Percentiles rank a stretch among this genome's conserved stretches.
Evolutionary conservation across 35 echinoderm and acorn worm genomes (phyloP).

Genomic region (Acanthaster planci): DNA sequence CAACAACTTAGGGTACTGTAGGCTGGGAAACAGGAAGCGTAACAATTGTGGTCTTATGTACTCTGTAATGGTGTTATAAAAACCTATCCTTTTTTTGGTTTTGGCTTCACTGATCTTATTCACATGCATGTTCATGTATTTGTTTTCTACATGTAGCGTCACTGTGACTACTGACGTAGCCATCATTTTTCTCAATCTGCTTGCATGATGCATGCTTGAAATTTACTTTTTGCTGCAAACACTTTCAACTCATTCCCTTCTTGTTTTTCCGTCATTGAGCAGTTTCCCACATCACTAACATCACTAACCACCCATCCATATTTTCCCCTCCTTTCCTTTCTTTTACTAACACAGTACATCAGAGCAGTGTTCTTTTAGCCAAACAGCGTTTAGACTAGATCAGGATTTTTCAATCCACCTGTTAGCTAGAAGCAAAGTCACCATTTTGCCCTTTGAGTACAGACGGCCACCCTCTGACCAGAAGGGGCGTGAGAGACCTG

Average conservation of each 20-base stretch:
- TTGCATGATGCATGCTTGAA: too few relatives aligned
- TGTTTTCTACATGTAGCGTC: too few relatives aligned
- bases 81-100: not conserved
- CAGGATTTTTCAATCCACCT: not conserved
- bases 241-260: not conserved
- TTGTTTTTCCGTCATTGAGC: not conserved
- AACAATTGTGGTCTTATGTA: too few relatives aligned
- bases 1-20: not conserved
- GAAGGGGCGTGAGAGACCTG: not conserved
- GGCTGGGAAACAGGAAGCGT: not conserved
- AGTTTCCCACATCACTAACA: not conserved
- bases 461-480: not conserved
- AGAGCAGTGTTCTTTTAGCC: not conserved
- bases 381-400: not conserved
- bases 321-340: not conserved
- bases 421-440: not conserved
- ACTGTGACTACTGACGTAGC: too few relatives aligned
- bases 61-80: too few relatives aligned
- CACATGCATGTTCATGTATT: not conserved
- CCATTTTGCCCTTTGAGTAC: constrained; percentile 12
- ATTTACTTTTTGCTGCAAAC: not conserved
- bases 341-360: not conserved
- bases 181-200: too few relatives aligned
- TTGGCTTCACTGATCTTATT: not conserved
- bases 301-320: not conserved